Base-by-base conservation (phyloP, 2,797 vertebrate genomes). In the Sebastes oblongus region DNA sequence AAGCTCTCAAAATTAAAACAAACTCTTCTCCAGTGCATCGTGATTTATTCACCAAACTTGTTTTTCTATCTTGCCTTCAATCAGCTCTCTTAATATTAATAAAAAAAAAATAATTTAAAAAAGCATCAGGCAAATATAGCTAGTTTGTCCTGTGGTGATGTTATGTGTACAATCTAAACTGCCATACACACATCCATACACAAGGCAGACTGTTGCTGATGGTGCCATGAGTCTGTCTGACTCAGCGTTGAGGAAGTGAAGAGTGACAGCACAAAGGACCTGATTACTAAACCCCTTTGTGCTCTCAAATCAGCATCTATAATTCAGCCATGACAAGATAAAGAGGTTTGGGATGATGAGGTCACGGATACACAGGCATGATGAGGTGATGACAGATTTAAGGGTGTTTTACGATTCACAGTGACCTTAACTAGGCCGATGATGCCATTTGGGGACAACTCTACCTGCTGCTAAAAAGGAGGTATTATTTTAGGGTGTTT, bases 281-380 rank as follows among this genome's bases (percentile, higher is more conserved):
- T 84, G 85, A 88, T 87, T 77, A 67, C 42, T 56, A 60, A 83
- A 77, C 24, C 65, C 29, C 52, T 69, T 39, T 61, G 50, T 61
- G 68, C 59, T 62, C 75, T 79, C 27, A 89, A 88, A 85, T 86
- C 78, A 87, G 78, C 72, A 83, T 85, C 52, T 73, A 54, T 76
- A 77, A 89, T 88, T 74, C 64, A 83, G 88, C 83, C 77, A 87
- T 16, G 77, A 78, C 39, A 67, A 70, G 69, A 84, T 78, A 12
- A 86, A 81, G 22, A 30, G 30, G 24, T 56, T 29, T 70, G 56
- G 22, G 62, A 30, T 73, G 68, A 62, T 77, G 78, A 84, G 79
- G 80, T 87, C 79, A 75, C 12, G 3, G 18, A 70, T 71, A 87
- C 66, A 75, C 16, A n/a, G 22, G 62, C 76, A 59, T 77, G 62